Evolutionary conservation across 1,140 invertebrate species (phyloP).

Genomic region (Ectropis grisescens): DNA sequence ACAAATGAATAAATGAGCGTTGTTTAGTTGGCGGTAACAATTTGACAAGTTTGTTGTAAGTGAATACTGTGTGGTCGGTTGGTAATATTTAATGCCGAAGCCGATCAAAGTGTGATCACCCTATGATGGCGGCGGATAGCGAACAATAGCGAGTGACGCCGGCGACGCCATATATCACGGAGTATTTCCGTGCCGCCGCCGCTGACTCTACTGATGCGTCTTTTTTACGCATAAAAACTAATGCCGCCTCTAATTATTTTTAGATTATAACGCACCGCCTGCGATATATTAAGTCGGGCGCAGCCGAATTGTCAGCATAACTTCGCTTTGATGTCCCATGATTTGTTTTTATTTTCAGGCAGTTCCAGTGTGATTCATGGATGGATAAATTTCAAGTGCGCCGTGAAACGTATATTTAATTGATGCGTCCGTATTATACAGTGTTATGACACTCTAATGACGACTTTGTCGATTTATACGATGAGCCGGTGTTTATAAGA

Average conservation of each 20-base stretch:
- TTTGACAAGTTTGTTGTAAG: too few relatives aligned
- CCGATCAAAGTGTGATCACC: slow-evolving; percentile 21
- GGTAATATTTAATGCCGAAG: neutral
- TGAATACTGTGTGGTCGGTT: neutral
- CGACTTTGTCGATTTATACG: slow-evolving; percentile 15
- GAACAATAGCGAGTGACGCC: slow-evolving; percentile 38
- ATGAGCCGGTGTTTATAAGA: slow-evolving; percentile 1
- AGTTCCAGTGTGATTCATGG: slow-evolving; percentile 57
- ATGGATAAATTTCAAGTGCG: slow-evolving; percentile 49
- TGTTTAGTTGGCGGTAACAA: neutral
- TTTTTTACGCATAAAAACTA: slow-evolving; percentile 68
- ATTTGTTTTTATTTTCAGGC: slow-evolving; percentile 65
- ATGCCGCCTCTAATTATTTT: slow-evolving; percentile 67
- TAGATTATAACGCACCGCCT: slow-evolving; percentile 63
- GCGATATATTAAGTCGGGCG: slow-evolving; percentile 60
- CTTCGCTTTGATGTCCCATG: slow-evolving; percentile 61
- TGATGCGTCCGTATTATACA: slow-evolving; percentile 41
- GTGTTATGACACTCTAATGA: slow-evolving; percentile 42
- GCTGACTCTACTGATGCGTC: slow-evolving; percentile 37
- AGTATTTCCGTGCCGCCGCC: slow-evolving; percentile 53
- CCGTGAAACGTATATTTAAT: slow-evolving; percentile 45
- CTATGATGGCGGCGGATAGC: slow-evolving; percentile 24
- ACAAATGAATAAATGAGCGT: slow-evolving; percentile 15
- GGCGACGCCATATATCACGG: slow-evolving; percentile 46
- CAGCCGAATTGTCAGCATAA: slow-evolving; percentile 65